These are phyloP conservation scores for Channallabes apus DNA, from an alignment of 2,797 vertebrate species.

Conservation along the genomic window DNA sequence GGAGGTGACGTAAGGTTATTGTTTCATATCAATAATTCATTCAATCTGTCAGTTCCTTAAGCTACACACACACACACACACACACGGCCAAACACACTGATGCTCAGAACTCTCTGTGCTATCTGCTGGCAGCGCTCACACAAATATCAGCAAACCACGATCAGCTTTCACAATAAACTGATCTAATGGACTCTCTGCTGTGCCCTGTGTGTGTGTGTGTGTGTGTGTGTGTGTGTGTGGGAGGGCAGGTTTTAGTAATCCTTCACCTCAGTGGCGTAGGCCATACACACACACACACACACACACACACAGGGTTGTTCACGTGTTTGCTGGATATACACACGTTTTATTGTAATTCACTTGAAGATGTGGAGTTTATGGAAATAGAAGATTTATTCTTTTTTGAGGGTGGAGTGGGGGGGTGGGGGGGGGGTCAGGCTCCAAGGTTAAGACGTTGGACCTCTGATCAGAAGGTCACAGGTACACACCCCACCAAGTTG, in stretches of 20 bases:
- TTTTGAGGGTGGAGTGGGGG: too few relatives aligned
- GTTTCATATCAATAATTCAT: constrained; percentile 59
- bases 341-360: neutral
- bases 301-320: neutral
- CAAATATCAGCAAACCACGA: constrained; percentile 55
- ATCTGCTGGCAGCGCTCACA: constrained; percentile 54
- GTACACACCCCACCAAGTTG: too few relatives aligned
- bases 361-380: neutral
- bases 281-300: neutral
- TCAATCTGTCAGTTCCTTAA: constrained; percentile 47
- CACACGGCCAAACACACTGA: constrained; percentile 46
- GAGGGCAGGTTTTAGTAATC: neutral
- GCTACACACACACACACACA: constrained; percentile 49
- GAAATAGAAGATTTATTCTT: neutral
- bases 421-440: too few relatives aligned
- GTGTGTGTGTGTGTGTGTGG: constrained; percentile 1
- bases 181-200: constrained; percentile 30
- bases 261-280: neutral
- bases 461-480: too few relatives aligned
- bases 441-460: too few relatives aligned
- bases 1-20: constrained; percentile 55
- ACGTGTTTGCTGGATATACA: neutral
- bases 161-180: constrained; percentile 54
- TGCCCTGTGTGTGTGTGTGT: neutral
- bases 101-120: constrained; percentile 56